Evolutionary conservation across 2,797 vertebrate species (phyloP), one percentile per base, ranked within the genome.

Genomic region (Melanotaenia trifasciata): DNA sequence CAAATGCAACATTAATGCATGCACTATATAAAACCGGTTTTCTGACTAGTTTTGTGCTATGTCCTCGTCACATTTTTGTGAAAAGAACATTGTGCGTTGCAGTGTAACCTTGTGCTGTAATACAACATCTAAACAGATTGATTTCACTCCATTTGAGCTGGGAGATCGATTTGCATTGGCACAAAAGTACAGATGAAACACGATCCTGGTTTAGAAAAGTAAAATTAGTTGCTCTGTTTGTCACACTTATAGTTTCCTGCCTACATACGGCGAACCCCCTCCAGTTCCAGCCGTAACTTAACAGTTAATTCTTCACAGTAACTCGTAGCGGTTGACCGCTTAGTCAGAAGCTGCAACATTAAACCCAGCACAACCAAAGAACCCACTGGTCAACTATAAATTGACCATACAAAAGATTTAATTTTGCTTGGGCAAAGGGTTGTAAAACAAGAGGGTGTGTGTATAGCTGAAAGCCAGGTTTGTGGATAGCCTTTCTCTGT

Each of bases 351-450:
- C 76, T 80, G 69, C 61, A 18, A 76, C 72, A 32, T 73, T 71
- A 79, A 84, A 84, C 76, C 85, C 84, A 86, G 82, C 84, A 87
- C 87, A 93, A 95, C 94, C 94, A 95, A 95, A 94, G 93, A 95
- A 90, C 67, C 83, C 84, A 76, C 81, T 83, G 82, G 84, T 89
- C 70, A 78, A 84, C 64, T 81, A 86, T 75, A 79, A 89, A 87
- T 75, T 89, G 80, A 89, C 88, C 81, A 89, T 92, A 92, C 87
- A 85, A 87, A 89, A 87, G 33, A 78, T 85, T 32, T 79, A 0
- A 72, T 87, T 90, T 90, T 87, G 84, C 83, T 88, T 84, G 86
- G 88, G 72, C 73, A 87, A 90, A 78, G 65, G 87, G 88, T 87
- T 90, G 84, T 80, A 70, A 87, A 87, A 85, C 72, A 72, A 83